Evolutionary conservation across 2,888 invertebrate genomes (phyloP).

Genomic region (Eudasyphora cyanicolor): DNA sequence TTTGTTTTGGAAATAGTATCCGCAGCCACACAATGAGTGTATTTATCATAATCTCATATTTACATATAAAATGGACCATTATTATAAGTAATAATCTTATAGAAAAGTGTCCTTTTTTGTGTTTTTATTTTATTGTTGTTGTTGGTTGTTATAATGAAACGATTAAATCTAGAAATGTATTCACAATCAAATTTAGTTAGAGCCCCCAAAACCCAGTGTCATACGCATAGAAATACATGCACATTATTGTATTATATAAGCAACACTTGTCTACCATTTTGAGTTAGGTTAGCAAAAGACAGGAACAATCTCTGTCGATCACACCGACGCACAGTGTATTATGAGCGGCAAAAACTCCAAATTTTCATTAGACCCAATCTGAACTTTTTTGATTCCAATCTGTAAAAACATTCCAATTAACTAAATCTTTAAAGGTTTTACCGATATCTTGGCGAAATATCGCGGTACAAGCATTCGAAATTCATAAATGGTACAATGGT

Average conservation of each 20-base stretch:
- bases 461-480: too few relatives aligned
- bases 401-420: too few relatives aligned
- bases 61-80: conserved; percentile 28
- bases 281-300: not conserved
- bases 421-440: too few relatives aligned
- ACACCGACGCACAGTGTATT: too few relatives aligned
- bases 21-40: not conserved
- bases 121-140: not conserved
- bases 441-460: too few relatives aligned
- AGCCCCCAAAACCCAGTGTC: not conserved
- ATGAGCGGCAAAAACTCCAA: too few relatives aligned
- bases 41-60: conserved; percentile 20
- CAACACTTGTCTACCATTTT: not conserved
- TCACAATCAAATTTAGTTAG: conserved; percentile 1
- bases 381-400: too few relatives aligned
- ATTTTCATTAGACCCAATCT: too few relatives aligned
- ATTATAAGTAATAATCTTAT: not conserved
- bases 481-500: too few relatives aligned
- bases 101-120: not conserved
- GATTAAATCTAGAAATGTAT: conserved; percentile 1
- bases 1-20: too few relatives aligned
- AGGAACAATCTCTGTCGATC: too few relatives aligned
- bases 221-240: not conserved
- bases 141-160: not conserved
- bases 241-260: not conserved